phyloP scores from a whole-genome alignment of 2,113 vertebrate species.

The Natator depressus region DNA sequence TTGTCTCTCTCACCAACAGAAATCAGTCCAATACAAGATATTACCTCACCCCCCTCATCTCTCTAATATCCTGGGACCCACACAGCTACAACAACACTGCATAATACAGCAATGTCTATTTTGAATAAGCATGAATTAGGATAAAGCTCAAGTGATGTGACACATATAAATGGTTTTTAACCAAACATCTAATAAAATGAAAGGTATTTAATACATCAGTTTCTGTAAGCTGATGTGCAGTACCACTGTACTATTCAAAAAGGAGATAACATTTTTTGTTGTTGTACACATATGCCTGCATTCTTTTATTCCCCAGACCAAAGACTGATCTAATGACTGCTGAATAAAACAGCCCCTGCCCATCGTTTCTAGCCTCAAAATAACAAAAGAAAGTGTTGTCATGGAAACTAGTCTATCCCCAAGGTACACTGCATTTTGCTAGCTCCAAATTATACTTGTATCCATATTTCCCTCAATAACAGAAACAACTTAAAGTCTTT shows the following conservation, averaged over 20 bases:
- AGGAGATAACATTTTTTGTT: constrained; percentile 5
- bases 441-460: constrained; percentile 57
- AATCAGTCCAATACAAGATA: not conserved
- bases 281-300: not conserved
- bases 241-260: not conserved
- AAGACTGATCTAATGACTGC: constrained; percentile 51
- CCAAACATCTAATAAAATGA: not conserved
- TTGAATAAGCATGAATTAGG: not conserved
- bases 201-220: not conserved
- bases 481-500: not conserved
- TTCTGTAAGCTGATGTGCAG: not conserved
- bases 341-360: constrained; percentile 51
- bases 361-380: constrained; percentile 67
- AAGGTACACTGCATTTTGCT: constrained; percentile 62
- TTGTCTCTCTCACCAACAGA: not conserved
- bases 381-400: constrained; percentile 71
- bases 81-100: not conserved
- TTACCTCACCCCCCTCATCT: not conserved
- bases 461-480: constrained; percentile 32
- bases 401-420: constrained; percentile 74
- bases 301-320: not conserved
- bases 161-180: not conserved
- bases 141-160: not conserved
- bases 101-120: not conserved
- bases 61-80: not conserved